Evolutionary conservation across 2,113 vertebrate genomes (phyloP).

Genomic region (Ciconia stormi): DNA sequence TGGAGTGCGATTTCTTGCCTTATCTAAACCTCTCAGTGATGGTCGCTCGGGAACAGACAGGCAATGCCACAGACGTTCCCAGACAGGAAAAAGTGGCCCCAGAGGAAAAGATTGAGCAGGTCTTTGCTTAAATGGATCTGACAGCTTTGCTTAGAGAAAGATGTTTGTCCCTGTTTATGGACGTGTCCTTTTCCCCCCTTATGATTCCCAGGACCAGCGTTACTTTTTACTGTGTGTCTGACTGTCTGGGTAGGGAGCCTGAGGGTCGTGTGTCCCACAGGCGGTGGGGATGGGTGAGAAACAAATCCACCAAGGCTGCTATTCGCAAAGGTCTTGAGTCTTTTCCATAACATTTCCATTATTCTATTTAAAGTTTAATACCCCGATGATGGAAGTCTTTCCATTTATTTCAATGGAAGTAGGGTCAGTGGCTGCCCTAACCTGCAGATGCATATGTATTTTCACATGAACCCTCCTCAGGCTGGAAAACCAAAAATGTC

Average conservation of each 20-base stretch:
- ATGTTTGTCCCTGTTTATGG: conserved; percentile 77
- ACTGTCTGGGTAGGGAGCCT: conserved; percentile 53
- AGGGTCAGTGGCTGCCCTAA: neutral
- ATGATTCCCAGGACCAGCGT: conserved; percentile 73
- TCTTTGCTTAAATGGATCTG: conserved; percentile 67
- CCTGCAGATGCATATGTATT: neutral
- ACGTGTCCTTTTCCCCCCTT: conserved; percentile 60
- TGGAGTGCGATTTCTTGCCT: conserved; percentile 65
- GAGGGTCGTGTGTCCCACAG: conserved; percentile 23
- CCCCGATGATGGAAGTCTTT: neutral
- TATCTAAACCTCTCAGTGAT: conserved; percentile 73
- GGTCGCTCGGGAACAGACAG: conserved; percentile 64
- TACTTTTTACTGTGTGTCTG: conserved; percentile 73
- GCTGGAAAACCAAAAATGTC: neutral
- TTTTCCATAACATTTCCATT: conserved; percentile 24
- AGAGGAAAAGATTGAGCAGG: conserved; percentile 66
- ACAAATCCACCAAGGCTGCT: conserved; percentile 16
- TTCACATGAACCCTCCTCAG: neutral
- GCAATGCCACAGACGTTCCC: conserved; percentile 51
- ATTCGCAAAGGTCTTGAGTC: neutral
- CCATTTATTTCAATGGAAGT: neutral
- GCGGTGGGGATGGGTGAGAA: conserved; percentile 60
- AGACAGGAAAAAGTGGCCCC: conserved; percentile 72
- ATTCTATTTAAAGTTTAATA: conserved; percentile 47
- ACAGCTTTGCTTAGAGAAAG: conserved; percentile 73